These are phyloP conservation scores for Istiophorus platypterus DNA, from an alignment of 2,113 vertebrate species.

Conservation along the genomic window DNA sequence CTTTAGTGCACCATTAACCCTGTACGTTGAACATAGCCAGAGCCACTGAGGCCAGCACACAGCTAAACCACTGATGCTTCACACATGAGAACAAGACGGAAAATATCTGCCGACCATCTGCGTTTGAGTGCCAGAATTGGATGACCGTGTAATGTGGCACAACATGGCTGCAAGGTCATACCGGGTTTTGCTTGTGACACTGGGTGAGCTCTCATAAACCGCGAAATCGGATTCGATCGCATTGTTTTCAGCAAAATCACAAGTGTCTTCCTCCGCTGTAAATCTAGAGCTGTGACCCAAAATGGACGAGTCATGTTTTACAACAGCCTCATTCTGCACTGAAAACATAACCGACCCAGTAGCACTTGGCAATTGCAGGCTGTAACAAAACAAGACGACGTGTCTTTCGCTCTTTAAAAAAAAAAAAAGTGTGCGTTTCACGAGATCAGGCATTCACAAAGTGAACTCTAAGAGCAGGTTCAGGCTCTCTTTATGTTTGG, in stretches of 20 bases:
- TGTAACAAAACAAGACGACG: slow-evolving; percentile 26
- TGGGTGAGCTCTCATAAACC: slow-evolving; percentile 23
- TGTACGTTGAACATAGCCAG: slow-evolving; percentile 27
- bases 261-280: neutral
- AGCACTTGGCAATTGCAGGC: slow-evolving; percentile 44
- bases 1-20: slow-evolving; percentile 16
- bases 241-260: slow-evolving; percentile 20
- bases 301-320: slow-evolving; percentile 39
- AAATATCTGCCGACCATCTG: slow-evolving; percentile 41
- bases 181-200: slow-evolving; percentile 21
- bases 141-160: slow-evolving; percentile 42
- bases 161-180: slow-evolving; percentile 69
- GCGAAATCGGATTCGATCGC: slow-evolving; percentile 42
- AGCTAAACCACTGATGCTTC: slow-evolving; percentile 22
- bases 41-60: slow-evolving; percentile 29
- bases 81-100: slow-evolving; percentile 16
- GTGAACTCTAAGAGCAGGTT: slow-evolving; percentile 49
- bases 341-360: slow-evolving; percentile 44
- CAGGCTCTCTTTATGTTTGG: slow-evolving; percentile 59
- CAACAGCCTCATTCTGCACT: slow-evolving; percentile 17
- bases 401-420: slow-evolving; percentile 19
- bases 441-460: slow-evolving; percentile 55
- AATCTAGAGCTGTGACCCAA: slow-evolving; percentile 22
- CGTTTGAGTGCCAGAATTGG: slow-evolving; percentile 43
- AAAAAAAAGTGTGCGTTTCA: slow-evolving; percentile 59